phyloP scores from a whole-genome alignment of 2,888 invertebrate genomes.

The Tromatobia lineatoria region DNA sequence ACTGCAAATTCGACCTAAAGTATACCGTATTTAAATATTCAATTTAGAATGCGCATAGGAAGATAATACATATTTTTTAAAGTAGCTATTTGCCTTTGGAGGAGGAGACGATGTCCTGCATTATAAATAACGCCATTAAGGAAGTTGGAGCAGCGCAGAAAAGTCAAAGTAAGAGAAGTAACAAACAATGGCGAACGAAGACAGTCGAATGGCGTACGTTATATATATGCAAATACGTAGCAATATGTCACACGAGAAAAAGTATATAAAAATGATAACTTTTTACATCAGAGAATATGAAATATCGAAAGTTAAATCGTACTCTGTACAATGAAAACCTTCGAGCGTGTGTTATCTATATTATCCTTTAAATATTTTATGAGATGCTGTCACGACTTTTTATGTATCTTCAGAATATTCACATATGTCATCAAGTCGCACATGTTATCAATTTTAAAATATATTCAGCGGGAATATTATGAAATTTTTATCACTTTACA shows the following conservation, averaged over 20 bases:
- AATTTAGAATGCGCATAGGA: neutral
- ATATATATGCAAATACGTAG: neutral
- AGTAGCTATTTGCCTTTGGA: neutral
- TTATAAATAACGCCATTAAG: conserved; percentile 16
- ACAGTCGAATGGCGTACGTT: neutral
- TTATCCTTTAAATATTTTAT: no score
- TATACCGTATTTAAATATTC: neutral
- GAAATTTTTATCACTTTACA: no score
- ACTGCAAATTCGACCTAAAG: neutral
- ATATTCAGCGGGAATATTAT: no score
- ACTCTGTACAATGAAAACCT: no score
- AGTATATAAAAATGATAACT: no score
- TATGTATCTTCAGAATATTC: no score
- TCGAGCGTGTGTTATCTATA: no score
- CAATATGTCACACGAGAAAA: neutral
- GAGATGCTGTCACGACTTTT: no score
- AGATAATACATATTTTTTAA: neutral
- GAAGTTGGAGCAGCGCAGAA: neutral
- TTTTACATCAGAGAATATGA: no score
- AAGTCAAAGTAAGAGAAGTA: neutral
- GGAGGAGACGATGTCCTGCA: neutral
- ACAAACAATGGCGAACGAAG: neutral
- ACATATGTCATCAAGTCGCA: no score
- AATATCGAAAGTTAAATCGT: no score
- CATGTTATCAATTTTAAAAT: no score